Base-by-base conservation (phyloP, 2,888 invertebrate genomes). In the Pandemis corylana region DNA sequence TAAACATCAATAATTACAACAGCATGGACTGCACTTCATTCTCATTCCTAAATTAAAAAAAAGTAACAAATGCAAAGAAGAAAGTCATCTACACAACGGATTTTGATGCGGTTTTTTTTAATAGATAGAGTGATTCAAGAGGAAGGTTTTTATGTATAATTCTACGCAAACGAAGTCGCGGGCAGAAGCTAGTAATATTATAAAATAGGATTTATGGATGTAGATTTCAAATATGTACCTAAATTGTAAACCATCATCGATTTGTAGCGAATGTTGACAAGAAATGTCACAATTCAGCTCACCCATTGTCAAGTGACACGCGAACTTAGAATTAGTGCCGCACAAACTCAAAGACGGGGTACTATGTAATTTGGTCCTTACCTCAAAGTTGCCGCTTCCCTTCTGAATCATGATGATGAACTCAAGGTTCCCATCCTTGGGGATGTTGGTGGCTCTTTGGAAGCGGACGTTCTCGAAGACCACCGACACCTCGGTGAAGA, bases 381-480 rank as follows among this genome's bases (percentile, higher is more conserved):
- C 96, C 92, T 96, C 96, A 85, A 96, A 96, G 79, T 95, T 94
- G 0, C 96, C 96, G 69, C 96, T 96, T 83, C 96, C 96, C 80
- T 96, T 96, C 80, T 97, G 96, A 65, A 97, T 95, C 96, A 96
- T 96, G 1, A 97, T 92, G 64, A 95, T 96, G 75, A 97, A 94
- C 77, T 96, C 95, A 46, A 96, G 81, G 67, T 89, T 94, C 64
- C 96, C 96, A 62, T 96, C 96, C 77, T 96, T 95, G 0, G 97
- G 96, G 73, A 99, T 95, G 79, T 96, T 96, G 0, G 98, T 98
- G 6, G 98, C 98, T 81, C 98, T 95, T 80, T 97, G 95, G 86
- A 99, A 98, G 62, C 96, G 95, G 10, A 98, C 96, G 88, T 99
- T 96, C 86, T 98, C 97, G 87, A 99, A 98, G 6, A 97, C 96